Conservation (phyloP, 2,797 vertebrate species). For the Tragopan temminckii region DNA sequence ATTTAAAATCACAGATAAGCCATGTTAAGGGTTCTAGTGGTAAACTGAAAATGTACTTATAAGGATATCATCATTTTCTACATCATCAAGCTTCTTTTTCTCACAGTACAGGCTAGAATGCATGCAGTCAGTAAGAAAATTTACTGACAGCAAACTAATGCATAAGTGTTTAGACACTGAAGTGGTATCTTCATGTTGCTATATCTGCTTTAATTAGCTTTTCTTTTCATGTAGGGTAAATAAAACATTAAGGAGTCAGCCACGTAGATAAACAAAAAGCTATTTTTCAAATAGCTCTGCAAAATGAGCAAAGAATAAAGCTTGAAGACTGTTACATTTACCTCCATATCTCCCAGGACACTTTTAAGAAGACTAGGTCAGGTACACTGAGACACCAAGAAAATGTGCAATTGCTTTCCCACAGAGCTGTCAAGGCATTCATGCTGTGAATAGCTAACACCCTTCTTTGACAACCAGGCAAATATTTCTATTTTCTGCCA, state of each 20-base stretch:
- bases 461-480: constrained; percentile 73
- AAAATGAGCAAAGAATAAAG: constrained; percentile 78
- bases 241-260: constrained; percentile 60
- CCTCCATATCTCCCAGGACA: constrained; percentile 53
- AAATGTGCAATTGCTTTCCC: constrained; percentile 77
- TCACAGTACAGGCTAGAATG: not conserved
- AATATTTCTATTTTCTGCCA: constrained; percentile 78
- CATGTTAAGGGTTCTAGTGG: not conserved
- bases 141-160: not conserved
- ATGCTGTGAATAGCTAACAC: constrained; percentile 79
- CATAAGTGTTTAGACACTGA: constrained; percentile 9
- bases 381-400: constrained; percentile 70
- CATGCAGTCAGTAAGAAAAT: not conserved
- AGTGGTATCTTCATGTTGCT: not conserved
- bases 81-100: not conserved
- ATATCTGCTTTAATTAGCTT: constrained; percentile 60
- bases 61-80: not conserved
- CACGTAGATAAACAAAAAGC: constrained; percentile 51
- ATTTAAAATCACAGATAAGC: not conserved
- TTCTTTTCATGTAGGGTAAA: constrained; percentile 42
- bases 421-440: constrained; percentile 76
- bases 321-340: constrained; percentile 70
- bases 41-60: not conserved
- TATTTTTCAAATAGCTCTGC: constrained; percentile 37
- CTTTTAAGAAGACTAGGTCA: constrained; percentile 69